Conservation (phyloP, 1,140 invertebrate species). For the Centruroides vittatus region DNA sequence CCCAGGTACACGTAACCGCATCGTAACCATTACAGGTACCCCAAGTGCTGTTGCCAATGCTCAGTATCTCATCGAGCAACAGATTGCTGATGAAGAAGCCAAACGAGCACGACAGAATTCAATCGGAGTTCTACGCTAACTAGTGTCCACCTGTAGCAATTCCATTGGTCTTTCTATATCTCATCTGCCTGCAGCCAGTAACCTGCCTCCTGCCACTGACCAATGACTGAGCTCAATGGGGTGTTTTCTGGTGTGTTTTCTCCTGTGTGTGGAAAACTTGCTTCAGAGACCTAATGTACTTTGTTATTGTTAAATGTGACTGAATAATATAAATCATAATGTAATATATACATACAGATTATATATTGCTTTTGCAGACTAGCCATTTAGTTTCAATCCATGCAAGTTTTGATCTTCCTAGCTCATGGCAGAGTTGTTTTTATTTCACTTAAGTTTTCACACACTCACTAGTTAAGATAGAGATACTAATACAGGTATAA, state of each 20-base stretch:
- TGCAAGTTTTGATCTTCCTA: too few relatives aligned
- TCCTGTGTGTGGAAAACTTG: too few relatives aligned
- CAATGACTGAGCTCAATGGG: neutral
- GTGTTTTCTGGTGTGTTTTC: neutral
- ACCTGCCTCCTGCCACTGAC: neutral
- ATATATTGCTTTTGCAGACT: too few relatives aligned
- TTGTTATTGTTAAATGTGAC: too few relatives aligned
- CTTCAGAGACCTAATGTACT: too few relatives aligned
- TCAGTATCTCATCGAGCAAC: conserved; percentile 87
- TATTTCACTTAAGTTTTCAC: too few relatives aligned
- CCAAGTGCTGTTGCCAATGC: conserved; percentile 73
- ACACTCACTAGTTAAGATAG: too few relatives aligned
- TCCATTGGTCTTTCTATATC: conserved; percentile 1
- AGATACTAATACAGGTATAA: too few relatives aligned
- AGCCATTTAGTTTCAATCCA: too few relatives aligned
- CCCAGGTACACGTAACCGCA: conserved; percentile 88
- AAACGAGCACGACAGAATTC: conserved; percentile 73
- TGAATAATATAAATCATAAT: too few relatives aligned
- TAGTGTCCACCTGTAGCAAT: neutral
- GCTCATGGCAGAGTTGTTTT: too few relatives aligned
- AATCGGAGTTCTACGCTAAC: conserved; percentile 18
- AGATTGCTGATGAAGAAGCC: conserved; percentile 85
- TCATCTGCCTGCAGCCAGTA: neutral
- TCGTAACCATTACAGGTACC: conserved; percentile 86
- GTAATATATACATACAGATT: too few relatives aligned